phyloP scores from a whole-genome alignment of 1,140 invertebrate genomes.

The Bombus cullumanus region DNA sequence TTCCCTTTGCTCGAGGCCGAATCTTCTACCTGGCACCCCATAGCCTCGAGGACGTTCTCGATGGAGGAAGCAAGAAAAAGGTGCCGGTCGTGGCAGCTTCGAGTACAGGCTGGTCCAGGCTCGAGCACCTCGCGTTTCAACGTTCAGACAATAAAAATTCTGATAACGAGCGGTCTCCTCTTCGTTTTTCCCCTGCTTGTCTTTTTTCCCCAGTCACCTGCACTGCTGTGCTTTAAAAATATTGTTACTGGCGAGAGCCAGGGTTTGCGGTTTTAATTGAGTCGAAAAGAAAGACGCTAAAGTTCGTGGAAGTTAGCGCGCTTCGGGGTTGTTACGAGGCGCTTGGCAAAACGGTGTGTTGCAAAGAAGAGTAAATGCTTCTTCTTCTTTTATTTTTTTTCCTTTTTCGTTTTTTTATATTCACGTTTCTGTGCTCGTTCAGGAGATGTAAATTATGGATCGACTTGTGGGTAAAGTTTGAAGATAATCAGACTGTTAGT shows the following conservation, averaged over 20 bases:
- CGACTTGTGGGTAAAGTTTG: too few relatives aligned
- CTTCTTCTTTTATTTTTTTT: too few relatives aligned
- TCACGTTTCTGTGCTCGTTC: too few relatives aligned
- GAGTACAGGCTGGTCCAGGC: constrained; percentile 24
- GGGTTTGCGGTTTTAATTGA: constrained; percentile 13
- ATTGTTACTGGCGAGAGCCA: neutral
- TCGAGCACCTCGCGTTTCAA: neutral
- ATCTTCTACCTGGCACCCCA: constrained; percentile 32
- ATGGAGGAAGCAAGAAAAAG: constrained; percentile 35
- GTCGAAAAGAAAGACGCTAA: neutral
- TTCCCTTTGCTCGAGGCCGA: constrained; percentile 12
- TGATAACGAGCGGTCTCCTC: neutral
- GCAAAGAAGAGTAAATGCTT: neutral
- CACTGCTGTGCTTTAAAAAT: neutral
- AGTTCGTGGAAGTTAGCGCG: neutral
- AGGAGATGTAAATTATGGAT: too few relatives aligned
- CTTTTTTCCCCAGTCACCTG: neutral
- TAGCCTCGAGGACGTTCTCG: constrained; percentile 41
- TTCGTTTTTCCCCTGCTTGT: neutral
- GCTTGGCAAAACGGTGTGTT: neutral
- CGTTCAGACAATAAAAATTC: constrained; percentile 1
- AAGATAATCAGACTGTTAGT: too few relatives aligned
- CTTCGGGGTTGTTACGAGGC: neutral
- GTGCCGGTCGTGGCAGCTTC: constrained; percentile 38
- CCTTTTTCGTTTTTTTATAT: too few relatives aligned